Conservation (phyloP, 2,888 invertebrate genomes). For the Amblyjoppa fuscipennis region DNA sequence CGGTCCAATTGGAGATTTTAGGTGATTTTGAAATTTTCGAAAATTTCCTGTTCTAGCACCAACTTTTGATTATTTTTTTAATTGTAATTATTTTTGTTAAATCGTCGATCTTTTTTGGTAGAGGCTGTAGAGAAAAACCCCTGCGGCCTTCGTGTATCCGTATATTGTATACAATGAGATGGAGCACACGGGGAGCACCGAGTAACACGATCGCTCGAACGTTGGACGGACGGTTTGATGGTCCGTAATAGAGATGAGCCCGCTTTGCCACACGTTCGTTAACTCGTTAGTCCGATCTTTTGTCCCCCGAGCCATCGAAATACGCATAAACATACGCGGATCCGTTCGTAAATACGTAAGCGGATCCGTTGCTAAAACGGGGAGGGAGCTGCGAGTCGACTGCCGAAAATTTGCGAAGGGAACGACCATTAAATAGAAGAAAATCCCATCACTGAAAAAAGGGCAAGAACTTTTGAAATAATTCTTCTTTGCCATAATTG, state of each 20-base stretch:
- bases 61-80: too few relatives aligned
- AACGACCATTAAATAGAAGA: not conserved
- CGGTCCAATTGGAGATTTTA: too few relatives aligned
- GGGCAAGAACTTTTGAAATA: too few relatives aligned
- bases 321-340: conserved; percentile 3
- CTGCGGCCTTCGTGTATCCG: conserved; percentile 50
- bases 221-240: conserved; percentile 57
- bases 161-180: conserved; percentile 51
- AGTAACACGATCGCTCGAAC: conserved; percentile 66
- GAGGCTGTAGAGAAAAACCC: conserved; percentile 38
- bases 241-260: conserved; percentile 56
- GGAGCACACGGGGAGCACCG: conserved; percentile 30
- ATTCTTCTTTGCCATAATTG: too few relatives aligned
- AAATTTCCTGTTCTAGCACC: too few relatives aligned
- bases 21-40: too few relatives aligned
- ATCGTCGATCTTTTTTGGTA: conserved; percentile 32
- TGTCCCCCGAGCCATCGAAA: conserved; percentile 38
- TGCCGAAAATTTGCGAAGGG: too few relatives aligned
- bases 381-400: not conserved
- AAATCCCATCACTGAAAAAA: too few relatives aligned
- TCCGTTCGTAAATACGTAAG: conserved; percentile 44
- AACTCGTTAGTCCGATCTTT: conserved; percentile 40
- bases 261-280: conserved; percentile 45
- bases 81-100: not conserved
- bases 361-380: conserved; percentile 42